A percentile compares a stretch with the other conserved stretches of the same genome.
Evolutionary conservation across 2,888 invertebrate genomes (phyloP).

Genomic region (Philaethria dido): DNA sequence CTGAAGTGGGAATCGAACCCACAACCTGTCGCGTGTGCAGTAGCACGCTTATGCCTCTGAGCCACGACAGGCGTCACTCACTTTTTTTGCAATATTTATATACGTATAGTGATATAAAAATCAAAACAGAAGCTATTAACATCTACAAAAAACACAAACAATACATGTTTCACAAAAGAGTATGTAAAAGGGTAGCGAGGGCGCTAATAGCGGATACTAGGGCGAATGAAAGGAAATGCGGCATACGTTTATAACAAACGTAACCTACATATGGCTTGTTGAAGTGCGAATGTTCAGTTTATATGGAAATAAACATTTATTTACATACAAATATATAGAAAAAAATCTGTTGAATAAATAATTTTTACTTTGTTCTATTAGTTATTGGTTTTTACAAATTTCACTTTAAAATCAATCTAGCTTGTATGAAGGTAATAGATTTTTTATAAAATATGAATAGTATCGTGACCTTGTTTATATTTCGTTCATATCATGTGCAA

Average conservation of each 20-base stretch:
- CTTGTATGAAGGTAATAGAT: too few relatives aligned
- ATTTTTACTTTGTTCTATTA: not conserved
- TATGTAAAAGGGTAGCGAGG: conserved; percentile 2
- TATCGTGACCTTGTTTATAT: too few relatives aligned
- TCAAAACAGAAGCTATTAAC: conserved; percentile 2
- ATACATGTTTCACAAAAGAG: conserved; percentile 19
- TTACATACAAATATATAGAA: too few relatives aligned
- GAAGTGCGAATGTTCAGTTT: not conserved
- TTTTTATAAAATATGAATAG: too few relatives aligned
- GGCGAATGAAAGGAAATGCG: conserved; percentile 30
- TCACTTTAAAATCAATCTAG: too few relatives aligned
- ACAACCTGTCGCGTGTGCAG: too few relatives aligned
- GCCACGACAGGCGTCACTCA: too few relatives aligned
- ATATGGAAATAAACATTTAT: too few relatives aligned
- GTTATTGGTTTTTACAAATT: not conserved
- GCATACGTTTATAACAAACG: conserved; percentile 27
- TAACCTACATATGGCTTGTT: conserved; percentile 29
- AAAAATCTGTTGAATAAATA: not conserved
- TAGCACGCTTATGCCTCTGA: too few relatives aligned
- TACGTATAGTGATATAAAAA: not conserved
- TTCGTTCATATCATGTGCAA: too few relatives aligned
- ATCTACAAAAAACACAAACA: conserved; percentile 16
- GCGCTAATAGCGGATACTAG: conserved; percentile 34
- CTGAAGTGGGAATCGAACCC: too few relatives aligned
- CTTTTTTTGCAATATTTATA: too few relatives aligned